Evolutionary conservation across 2,797 vertebrate genomes (phyloP), one percentile per base, ranked within the genome.

Genomic region (Tamandua tetradactyla): DNA sequence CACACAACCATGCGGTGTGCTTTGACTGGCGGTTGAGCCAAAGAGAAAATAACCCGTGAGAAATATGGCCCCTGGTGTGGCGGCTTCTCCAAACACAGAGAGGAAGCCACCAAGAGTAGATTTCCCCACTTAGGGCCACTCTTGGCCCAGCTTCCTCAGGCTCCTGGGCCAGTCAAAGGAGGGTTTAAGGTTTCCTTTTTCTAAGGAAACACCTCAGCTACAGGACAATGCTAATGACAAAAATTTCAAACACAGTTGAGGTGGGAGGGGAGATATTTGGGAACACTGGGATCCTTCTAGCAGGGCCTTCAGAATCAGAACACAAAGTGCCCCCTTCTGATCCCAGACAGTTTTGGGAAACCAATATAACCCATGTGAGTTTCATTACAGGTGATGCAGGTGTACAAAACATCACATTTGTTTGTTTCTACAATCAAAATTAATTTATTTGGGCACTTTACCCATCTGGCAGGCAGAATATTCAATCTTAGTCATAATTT

Each of bases 351-450:
- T 32, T 20, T 88, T 92, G 25, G 49, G 61, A 86, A 95, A 72
- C 55, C 3, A 35, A 11, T 12, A 0, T 40, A 42, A 64, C 25
- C 3, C 27, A 22, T 69, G 6, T 20, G 61, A 52, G 52, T 44
- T 44, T 59, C 42, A 32, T 10, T 25, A 27, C 25, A 8, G 11
- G 27, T 7, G 32, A 32, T 23, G 68, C 4, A 22, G 76, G 7
- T 61, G 4, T 81, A 61, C 74, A 18, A 69, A 64, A 74, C 10
- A 20, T 47, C 47, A 25, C 52, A 42, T 49, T 52, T 85, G 37
- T 62, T 71, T 72, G 37, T 89, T 83, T 89, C 37, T 91, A 13
- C 37, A 76, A 75, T 76, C 32, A 72, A 40, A 12, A 92, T 32
- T 14, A n/a, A 9, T 42, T 52, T 74, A 68, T 11, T 40, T 32